phyloP scores from a whole-genome alignment of 2,888 invertebrate genomes.

The Tachina lurida region DNA sequence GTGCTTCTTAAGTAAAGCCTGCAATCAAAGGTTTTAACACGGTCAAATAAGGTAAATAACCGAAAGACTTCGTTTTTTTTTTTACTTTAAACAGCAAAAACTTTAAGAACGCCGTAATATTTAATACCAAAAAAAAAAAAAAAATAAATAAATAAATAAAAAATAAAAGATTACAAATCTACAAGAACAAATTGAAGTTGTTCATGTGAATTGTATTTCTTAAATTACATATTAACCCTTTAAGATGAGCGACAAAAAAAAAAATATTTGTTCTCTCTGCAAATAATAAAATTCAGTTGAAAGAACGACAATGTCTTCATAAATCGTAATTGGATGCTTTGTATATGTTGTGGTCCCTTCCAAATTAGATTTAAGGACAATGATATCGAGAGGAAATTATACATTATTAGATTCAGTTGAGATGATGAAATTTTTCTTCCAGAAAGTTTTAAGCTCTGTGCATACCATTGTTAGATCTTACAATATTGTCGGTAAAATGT shows the following conservation, averaged over 20 bases:
- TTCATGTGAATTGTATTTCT: background rate
- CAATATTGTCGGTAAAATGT: too few relatives aligned
- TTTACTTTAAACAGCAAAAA: background rate
- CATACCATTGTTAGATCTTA: too few relatives aligned
- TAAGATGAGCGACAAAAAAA: background rate
- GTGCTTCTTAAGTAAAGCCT: slow-evolving; percentile 65
- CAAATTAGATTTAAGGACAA: too few relatives aligned
- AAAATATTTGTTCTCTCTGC: too few relatives aligned
- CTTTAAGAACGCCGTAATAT: slow-evolving; percentile 8
- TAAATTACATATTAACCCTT: slow-evolving; percentile 10
- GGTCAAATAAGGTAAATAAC: slow-evolving; percentile 65
- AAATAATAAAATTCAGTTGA: background rate
- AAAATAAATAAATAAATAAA: background rate
- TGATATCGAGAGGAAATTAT: too few relatives aligned
- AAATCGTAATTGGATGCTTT: too few relatives aligned
- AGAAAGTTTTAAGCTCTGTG: too few relatives aligned
- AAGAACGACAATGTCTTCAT: background rate
- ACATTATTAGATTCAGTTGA: too few relatives aligned
- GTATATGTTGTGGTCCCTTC: too few relatives aligned
- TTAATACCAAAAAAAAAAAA: slow-evolving; percentile 20
- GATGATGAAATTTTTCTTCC: too few relatives aligned
- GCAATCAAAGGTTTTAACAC: slow-evolving; percentile 64
- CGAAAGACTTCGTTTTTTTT: slow-evolving; percentile 41
- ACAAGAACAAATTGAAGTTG: slow-evolving; percentile 25
- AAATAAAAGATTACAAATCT: background rate